phyloP scores from a whole-genome alignment of 1,140 invertebrate species.

The Brachionus sp. region DNA sequence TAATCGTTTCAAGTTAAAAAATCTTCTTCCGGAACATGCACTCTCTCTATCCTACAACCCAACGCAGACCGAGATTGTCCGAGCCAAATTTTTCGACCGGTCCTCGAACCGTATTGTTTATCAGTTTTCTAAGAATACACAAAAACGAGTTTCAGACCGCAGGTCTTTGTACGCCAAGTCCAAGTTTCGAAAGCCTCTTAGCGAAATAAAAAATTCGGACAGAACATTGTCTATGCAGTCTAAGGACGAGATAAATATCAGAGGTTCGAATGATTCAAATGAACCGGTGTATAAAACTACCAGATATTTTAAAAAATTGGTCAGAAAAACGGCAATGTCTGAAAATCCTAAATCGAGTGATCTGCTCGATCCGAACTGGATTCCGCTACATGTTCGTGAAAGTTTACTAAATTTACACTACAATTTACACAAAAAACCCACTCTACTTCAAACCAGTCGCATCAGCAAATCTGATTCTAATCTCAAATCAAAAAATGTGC shows the following conservation, averaged over 20 bases:
- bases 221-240: background rate
- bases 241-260: background rate
- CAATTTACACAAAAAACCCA: constrained; percentile 19
- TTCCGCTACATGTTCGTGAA: background rate
- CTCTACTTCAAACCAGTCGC: constrained; percentile 13
- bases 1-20: background rate
- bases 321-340: background rate
- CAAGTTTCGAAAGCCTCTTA: background rate
- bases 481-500: background rate
- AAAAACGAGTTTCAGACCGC: background rate
- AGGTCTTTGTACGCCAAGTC: constrained; percentile 8
- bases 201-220: background rate
- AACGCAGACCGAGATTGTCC: background rate
- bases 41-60: background rate
- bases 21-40: background rate
- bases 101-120: background rate
- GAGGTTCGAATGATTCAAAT: background rate
- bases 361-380: constrained; percentile 22
- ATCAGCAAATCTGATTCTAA: constrained; percentile 34
- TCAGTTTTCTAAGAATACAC: background rate
- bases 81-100: background rate
- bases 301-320: background rate
- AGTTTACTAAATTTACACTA: constrained; percentile 26
- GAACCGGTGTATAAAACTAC: background rate
- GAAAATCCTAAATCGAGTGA: constrained; percentile 1